Conservation (phyloP, 2,888 invertebrate species). For the Pristionchus japonicus region DNA sequence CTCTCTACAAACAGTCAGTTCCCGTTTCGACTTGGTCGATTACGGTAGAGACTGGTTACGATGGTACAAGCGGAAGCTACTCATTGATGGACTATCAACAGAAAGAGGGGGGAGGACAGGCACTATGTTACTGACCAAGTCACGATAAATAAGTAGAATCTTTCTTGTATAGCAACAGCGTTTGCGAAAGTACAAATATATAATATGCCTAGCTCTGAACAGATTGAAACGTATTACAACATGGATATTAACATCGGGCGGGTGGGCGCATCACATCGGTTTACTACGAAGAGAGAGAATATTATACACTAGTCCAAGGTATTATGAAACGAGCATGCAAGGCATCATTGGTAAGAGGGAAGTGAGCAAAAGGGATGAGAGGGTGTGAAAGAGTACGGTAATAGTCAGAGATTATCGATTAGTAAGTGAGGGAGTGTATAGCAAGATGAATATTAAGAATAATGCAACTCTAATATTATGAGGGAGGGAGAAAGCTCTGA, state of each 20-base stretch:
- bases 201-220: not conserved
- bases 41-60: not conserved
- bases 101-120: no score
- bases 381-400: constrained; percentile 19
- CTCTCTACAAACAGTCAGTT: not conserved
- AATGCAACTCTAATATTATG: not conserved
- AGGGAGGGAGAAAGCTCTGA: not conserved
- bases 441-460: constrained; percentile 26
- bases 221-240: not conserved
- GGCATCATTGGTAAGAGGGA: constrained; percentile 1
- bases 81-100: not conserved
- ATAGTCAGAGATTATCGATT: not conserved
- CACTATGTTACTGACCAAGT: constrained; percentile 7
- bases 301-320: not conserved
- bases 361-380: not conserved
- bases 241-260: not conserved
- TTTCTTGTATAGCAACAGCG: not conserved
- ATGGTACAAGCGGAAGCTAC: not conserved
- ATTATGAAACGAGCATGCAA: constrained; percentile 7
- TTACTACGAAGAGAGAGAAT: not conserved
- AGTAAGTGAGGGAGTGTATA: not conserved
- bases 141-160: constrained; percentile 32
- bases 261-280: not conserved
- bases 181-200: not conserved
- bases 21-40: not conserved